phyloP scores from a whole-genome alignment of 2,888 invertebrate species.

The Folsomia candida region DNA sequence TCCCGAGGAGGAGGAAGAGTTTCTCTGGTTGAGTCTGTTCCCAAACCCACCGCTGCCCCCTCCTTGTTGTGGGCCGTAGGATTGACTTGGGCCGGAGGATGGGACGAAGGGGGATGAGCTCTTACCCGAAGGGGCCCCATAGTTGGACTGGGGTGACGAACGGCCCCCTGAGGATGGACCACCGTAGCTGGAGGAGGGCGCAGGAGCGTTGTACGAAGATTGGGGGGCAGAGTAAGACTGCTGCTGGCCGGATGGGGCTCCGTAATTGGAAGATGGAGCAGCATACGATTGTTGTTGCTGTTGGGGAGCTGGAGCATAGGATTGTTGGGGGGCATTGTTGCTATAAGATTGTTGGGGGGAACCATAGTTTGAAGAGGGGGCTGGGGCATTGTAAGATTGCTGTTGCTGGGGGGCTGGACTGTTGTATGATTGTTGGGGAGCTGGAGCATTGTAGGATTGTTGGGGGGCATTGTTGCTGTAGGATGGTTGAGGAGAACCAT shows the following conservation, averaged over 20 bases:
- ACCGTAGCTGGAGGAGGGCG: constrained; percentile 22
- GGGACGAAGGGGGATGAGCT: not conserved
- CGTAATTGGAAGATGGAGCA: constrained; percentile 24
- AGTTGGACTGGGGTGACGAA: too few relatives aligned
- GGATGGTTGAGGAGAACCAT: constrained; percentile 22
- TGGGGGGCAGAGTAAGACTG: too few relatives aligned
- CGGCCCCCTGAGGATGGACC: constrained; percentile 21
- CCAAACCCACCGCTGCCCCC: constrained; percentile 20
- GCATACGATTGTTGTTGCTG: too few relatives aligned
- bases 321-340: too few relatives aligned
- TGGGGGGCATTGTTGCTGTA: constrained; percentile 16
- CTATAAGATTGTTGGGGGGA: not conserved
- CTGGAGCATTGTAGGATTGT: constrained; percentile 18
- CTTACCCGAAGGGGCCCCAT: constrained; percentile 4
- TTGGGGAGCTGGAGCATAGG: too few relatives aligned
- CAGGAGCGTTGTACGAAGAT: too few relatives aligned
- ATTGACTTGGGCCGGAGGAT: constrained; percentile 21
- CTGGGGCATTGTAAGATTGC: constrained; percentile 25
- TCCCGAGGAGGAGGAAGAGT: constrained; percentile 11
- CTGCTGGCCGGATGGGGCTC: constrained; percentile 13
- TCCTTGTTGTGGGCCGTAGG: constrained; percentile 22
- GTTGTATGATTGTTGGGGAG: constrained; percentile 15
- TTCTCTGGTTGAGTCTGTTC: constrained; percentile 14
- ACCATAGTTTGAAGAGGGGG: not conserved
- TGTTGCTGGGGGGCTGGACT: constrained; percentile 11